Evolutionary conservation across 1,140 invertebrate genomes (phyloP), one percentile per base, ranked within the genome.

Genomic region (Drosophila neocordata): DNA sequence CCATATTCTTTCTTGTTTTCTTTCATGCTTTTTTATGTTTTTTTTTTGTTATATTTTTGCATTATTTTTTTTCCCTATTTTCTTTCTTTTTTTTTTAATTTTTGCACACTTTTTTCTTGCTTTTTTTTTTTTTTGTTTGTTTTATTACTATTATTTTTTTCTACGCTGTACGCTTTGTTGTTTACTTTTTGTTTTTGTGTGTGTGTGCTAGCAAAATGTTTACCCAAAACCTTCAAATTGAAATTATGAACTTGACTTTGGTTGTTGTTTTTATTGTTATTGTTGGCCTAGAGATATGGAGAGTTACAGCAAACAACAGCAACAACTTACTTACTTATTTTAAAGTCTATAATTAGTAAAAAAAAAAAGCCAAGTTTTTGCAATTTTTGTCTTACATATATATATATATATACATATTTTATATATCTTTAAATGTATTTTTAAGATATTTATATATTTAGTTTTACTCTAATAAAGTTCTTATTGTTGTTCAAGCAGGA

Each of bases 241-340:
- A 87, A 81, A 85, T 87, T 69, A 78, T 85, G 82, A 81, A 87
- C 81, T 85, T 85, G 82, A 80, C 82, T 82, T 82, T 87, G 78
- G 79, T 72, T 56, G 61, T 56, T 64, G 41, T 58, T 64, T 31
- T 37, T 66, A 22, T 70, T 82, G 48, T 56, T 62, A 44, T 8
- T 59, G 52, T 9, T 60, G 72, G 66, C 71, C 76, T 65, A 75
- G 61, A 79, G 77, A 85, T 85, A 85, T 55, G 53, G 73, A 41
- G 48, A 75, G 76, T 79, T 80, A 83, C 81, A 82, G 41, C 74
- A 77, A 81, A 73, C 64, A 72, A 67, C 76, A 81, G 53, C 68
- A 65, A 37, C 51, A 48, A 11, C 38, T 52, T 57, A 68, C 76
- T 48, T 69, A 68, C 37, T 31, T 44, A 35, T 35, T 57, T 31